Evolutionary conservation across 2,888 invertebrate species (phyloP), one percentile per base, ranked within the genome.

Genomic region (Tolmerus cingulatus): DNA sequence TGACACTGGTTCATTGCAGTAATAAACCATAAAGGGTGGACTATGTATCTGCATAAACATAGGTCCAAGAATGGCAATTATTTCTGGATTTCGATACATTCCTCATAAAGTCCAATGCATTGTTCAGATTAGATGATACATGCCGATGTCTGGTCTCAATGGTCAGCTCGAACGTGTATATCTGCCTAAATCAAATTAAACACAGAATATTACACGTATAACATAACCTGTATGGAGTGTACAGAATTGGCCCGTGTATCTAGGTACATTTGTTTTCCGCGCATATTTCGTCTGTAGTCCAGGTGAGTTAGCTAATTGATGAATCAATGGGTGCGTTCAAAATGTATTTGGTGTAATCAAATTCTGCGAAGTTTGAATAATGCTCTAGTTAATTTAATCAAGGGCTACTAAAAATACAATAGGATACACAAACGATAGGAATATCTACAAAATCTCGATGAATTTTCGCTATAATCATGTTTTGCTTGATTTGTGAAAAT

Each of bases 101-200:
- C 37, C 76, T 76, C 76, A 76, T 76, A 76, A 76, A 76, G 76
- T 34, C 37, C 76, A 27, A 76, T 76, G 76, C 76, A 76, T 76
- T 34, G 76, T 76, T 76, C 66, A 66, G 66, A 66, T 66, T 66
- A 66, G 66, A 66, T 66, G 66, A 66, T 66, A 27, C 66, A 66
- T 66, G 66, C 27, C 66, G 66, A 66, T 66, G 66, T 66, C 66
- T 66, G 66, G 66, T 66, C 66, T 27, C 66, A 66, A 66, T 66
- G 27, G 66, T 27, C 12, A 14, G 23, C 27, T 23, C 12, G 66
- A 2, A 66, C 66, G 66, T 66, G 66, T 27, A 66, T 66, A 66
- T 66, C 66, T 66, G 66, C 66, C 23, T 66, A 66, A 66, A 66
- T 66, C 66, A 66, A 66, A 66, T 66, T 27, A 66, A 66, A 66